phyloP scores from a whole-genome alignment of 2,113 vertebrate genomes.

The Cryptotis parvus region DNA sequence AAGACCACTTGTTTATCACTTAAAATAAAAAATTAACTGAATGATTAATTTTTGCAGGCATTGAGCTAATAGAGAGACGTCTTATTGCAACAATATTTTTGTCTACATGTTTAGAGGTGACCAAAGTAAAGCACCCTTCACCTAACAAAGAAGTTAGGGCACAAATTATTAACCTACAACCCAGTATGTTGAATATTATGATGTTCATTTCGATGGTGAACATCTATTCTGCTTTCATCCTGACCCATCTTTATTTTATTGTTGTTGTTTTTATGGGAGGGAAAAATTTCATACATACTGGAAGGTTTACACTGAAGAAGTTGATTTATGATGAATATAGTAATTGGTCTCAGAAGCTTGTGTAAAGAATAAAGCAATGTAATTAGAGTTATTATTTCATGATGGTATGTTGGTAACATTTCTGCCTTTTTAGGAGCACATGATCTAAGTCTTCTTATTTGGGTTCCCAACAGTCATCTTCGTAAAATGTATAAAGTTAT shows the following conservation, averaged over 20 bases:
- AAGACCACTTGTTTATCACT: not conserved
- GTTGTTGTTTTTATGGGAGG: not conserved
- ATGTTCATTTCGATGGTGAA: too few species aligned
- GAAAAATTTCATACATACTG: not conserved
- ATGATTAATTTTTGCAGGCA: not conserved
- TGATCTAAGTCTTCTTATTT: not conserved
- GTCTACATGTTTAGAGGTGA: not conserved
- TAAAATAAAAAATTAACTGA: not conserved
- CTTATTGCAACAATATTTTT: not conserved
- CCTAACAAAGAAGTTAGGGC: not conserved
- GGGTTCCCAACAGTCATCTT: not conserved
- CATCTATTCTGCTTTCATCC: not conserved
- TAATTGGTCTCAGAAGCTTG: not conserved
- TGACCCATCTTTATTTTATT: not conserved
- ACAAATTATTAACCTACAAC: not conserved
- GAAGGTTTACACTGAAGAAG: not conserved
- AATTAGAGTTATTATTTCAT: not conserved
- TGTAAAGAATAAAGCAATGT: not conserved
- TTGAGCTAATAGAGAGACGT: not conserved
- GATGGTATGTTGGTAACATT: not conserved
- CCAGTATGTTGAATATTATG: not conserved
- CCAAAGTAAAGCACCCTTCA: not conserved
- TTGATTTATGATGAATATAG: not conserved
- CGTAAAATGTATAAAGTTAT: not conserved
- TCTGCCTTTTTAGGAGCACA: not conserved